Evolutionary conservation across 1,140 invertebrate genomes (phyloP).

Genomic region (Tetranychus urticae): DNA sequence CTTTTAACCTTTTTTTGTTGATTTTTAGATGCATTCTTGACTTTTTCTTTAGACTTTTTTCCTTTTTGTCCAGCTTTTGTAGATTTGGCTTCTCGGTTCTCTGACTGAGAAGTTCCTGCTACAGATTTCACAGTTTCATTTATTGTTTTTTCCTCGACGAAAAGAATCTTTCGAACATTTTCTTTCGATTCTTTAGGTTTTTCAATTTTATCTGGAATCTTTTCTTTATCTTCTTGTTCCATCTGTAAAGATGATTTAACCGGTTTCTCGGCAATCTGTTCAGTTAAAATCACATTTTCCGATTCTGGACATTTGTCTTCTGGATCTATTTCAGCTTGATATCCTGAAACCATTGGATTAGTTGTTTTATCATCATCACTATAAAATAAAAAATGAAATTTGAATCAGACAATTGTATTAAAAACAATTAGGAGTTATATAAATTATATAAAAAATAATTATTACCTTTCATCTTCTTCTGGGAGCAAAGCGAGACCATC

Average conservation of each 20-base stretch:
- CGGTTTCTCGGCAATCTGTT: background rate
- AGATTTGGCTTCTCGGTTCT: background rate
- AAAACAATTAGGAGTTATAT: constrained; percentile 14
- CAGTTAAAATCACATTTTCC: constrained; percentile 1
- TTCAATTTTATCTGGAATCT: no score
- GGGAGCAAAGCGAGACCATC: constrained; percentile 19
- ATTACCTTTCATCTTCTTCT: constrained; percentile 18
- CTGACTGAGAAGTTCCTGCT: background rate
- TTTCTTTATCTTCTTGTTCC: background rate
- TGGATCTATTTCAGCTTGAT: constrained; percentile 60
- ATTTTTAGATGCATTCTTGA: no score
- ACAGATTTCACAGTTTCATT: background rate
- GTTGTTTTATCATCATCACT: constrained; percentile 42
- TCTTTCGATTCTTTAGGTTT: background rate
- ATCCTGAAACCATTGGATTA: constrained; percentile 63
- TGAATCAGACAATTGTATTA: constrained; percentile 15
- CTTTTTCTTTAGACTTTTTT: no score
- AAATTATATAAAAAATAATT: background rate
- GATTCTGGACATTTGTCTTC: constrained; percentile 23
- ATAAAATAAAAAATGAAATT: background rate
- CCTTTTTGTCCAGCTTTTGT: background rate
- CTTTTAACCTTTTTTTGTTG: no score
- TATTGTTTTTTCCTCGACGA: background rate
- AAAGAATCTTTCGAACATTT: no score
- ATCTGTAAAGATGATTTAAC: background rate